phyloP scores from a whole-genome alignment of 2,113 vertebrate genomes.

The Lucifuga dentata region DNA sequence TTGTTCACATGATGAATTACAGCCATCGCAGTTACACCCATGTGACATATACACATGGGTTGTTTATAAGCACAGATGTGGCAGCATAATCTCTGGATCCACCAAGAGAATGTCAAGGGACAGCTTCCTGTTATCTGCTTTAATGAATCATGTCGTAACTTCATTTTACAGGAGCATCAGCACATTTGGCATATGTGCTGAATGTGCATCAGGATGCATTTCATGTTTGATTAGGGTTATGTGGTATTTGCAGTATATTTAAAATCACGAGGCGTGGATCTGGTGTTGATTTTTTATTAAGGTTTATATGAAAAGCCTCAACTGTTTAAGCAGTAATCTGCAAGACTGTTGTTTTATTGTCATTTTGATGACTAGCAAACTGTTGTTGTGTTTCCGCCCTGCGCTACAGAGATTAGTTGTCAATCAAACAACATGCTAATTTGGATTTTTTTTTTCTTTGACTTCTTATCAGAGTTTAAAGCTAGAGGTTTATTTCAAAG shows the following conservation, averaged over 20 bases:
- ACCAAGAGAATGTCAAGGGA: constrained; percentile 58
- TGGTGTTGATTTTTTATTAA: too few species aligned
- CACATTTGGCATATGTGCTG: constrained; percentile 36
- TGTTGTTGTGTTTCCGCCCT: too few species aligned
- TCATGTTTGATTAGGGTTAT: constrained; percentile 44
- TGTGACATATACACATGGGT: constrained; percentile 58
- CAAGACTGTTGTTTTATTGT: too few species aligned
- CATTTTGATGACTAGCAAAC: too few species aligned
- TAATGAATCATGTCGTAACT: constrained; percentile 65
- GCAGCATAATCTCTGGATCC: constrained; percentile 50
- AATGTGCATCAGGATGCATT: constrained; percentile 9
- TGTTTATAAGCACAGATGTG: constrained; percentile 70
- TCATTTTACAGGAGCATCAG: constrained; percentile 39
- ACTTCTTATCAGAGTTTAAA: too few species aligned
- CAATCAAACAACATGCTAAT: too few species aligned
- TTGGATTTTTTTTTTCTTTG: too few species aligned
- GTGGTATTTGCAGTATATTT: neutral
- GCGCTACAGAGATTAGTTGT: neutral
- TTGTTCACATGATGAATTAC: constrained; percentile 70
- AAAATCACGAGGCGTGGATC: neutral
- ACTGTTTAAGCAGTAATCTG: too few species aligned
- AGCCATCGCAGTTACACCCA: constrained; percentile 51
- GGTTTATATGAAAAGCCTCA: too few species aligned
- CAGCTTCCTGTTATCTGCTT: constrained; percentile 31
- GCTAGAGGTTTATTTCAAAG: too few species aligned